Conservation (phyloP, 2,113 vertebrate genomes). For the Salvelinus alpinus region DNA sequence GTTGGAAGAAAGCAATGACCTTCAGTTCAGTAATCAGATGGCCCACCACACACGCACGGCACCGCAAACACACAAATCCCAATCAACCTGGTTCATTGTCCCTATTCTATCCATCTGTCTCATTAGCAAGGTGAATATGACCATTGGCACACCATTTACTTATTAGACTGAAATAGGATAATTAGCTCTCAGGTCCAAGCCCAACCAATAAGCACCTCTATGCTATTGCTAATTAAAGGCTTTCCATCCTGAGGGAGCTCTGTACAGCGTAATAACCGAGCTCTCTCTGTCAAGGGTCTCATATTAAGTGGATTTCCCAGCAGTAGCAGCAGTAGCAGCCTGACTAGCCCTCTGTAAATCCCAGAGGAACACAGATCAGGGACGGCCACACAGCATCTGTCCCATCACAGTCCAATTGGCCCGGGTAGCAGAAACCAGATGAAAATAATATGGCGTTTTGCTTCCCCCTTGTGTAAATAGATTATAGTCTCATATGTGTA, state of each 20-base stretch:
- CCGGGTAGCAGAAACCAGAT: slow-evolving; percentile 50
- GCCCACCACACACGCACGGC: background rate
- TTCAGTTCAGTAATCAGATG: slow-evolving; percentile 19
- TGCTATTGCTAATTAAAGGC: background rate
- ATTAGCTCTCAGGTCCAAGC: background rate
- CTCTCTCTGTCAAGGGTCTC: slow-evolving; percentile 26
- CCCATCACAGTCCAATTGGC: slow-evolving; percentile 53
- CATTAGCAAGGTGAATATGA: slow-evolving; percentile 3
- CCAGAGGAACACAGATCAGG: slow-evolving; percentile 42
- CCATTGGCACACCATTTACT: background rate
- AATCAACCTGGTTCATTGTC: background rate
- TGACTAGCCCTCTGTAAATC: slow-evolving; percentile 40
- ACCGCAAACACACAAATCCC: slow-evolving; percentile 1
- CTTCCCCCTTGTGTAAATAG: slow-evolving; percentile 39
- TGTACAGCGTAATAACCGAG: background rate
- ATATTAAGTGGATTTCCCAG: slow-evolving; percentile 57
- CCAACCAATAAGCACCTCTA: background rate
- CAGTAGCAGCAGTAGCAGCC: slow-evolving; percentile 47
- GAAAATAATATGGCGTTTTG: slow-evolving; percentile 60
- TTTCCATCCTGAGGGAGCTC: background rate
- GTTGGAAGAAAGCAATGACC: slow-evolving; percentile 28
- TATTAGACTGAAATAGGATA: background rate
- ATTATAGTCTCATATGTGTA: slow-evolving; percentile 49
- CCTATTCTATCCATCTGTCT: background rate
- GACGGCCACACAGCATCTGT: slow-evolving; percentile 33